Base-by-base conservation (phyloP, 2,113 vertebrate genomes). In the Petrocephalus microphthalmus region DNA sequence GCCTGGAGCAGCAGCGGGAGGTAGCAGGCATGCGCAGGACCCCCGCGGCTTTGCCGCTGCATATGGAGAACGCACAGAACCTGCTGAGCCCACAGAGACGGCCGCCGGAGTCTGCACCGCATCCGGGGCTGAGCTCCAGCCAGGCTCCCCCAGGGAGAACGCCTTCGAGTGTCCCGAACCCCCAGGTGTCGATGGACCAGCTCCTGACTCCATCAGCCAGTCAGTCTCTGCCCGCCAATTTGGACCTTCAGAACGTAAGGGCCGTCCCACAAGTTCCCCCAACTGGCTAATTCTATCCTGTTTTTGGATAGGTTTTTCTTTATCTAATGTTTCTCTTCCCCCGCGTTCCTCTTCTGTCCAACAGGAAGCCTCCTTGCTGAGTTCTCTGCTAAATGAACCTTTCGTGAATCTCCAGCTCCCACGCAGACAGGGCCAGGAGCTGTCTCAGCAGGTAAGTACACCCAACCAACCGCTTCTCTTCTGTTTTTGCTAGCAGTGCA, bases 361-460 rank as follows among this genome's bases (percentile, higher is more conserved):
- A 15, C 67, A 86, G 53, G 86, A 87, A 54, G 74, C 87, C 7
- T 92, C 92, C 87, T 88, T 67, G 78, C 51, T 64, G 90, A 90
- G 90, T 88, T 90, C 87, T 89, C 89, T 93, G 81, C 91, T 88
- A 88, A 92, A 89, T 85, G 93, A 84, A 84, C 86, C 87, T 88
- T 91, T 88, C 90, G 81, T 89, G 87, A 86, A 88, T 89, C 64
- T 89, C 19, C 89, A 51, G 25, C 87, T 90, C 74, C 88, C 90
- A 57, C 88, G 91, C 22, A 88, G 83, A n/a, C 82, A 85, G 53
- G 88, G 54, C 33, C 88, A 91, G 37, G 90, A 89, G 1, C 57
- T 88, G 17, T 88, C 88, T 5, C 64, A 90, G 86, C 90, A 94
- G 91, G 92, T 90, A 89, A 89, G 89, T 52, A 0, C 11, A 5